Percentiles rank a stretch among this genome's conserved stretches.
Conservation (phyloP, 1,140 invertebrate species). For the Conus betulinus region DNA sequence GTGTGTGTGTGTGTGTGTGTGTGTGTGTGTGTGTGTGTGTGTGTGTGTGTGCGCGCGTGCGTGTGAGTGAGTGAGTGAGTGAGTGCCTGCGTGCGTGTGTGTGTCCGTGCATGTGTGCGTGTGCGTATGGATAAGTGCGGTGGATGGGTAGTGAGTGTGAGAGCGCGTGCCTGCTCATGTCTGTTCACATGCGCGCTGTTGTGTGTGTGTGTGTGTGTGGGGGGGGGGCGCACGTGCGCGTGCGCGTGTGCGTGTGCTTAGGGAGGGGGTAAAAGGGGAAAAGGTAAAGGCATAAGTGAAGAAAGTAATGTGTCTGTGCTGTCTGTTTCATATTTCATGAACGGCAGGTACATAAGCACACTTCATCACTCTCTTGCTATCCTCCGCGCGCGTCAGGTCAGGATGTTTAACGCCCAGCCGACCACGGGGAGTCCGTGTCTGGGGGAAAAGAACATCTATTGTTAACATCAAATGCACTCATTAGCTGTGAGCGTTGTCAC, state of each 20-base stretch:
- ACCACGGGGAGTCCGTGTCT: not conserved
- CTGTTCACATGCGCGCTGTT: no score
- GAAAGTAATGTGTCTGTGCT: not conserved
- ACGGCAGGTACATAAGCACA: not conserved
- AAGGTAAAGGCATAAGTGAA: no score
- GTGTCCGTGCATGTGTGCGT: not conserved
- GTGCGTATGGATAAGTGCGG: no score
- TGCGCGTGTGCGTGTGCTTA: no score
- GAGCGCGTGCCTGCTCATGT: not conserved
- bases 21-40: conserved; percentile 6
- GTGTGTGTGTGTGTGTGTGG: no score
- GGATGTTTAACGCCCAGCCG: not conserved
- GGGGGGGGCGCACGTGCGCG: no score
- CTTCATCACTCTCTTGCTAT: not conserved
- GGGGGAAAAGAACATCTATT: no score
- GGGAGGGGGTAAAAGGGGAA: not conserved
- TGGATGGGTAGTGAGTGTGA: not conserved
- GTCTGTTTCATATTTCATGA: not conserved
- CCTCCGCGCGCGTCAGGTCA: not conserved
- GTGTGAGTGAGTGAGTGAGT: no score
- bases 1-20: not conserved
- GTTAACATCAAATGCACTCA: no score
- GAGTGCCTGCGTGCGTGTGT: not conserved
- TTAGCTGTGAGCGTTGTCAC: no score
- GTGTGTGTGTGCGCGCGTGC: not conserved